Evolutionary conservation across 2,888 invertebrate genomes (phyloP).

Genomic region (Drosophila demipolita): DNA sequence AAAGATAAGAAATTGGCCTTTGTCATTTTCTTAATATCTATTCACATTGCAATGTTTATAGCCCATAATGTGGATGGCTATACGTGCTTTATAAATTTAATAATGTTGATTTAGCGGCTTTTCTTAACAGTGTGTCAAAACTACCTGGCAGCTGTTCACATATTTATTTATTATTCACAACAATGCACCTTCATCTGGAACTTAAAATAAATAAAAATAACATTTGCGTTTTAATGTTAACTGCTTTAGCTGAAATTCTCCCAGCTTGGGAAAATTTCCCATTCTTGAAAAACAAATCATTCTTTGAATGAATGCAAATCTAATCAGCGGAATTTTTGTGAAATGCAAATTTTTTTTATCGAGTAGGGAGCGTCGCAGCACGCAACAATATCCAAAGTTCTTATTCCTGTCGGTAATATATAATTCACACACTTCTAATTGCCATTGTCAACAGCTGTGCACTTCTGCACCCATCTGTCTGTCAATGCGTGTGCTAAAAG

Average conservation of each 20-base stretch:
- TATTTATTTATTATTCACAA: not conserved
- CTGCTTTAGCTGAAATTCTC: not conserved
- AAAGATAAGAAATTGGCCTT: conserved; percentile 44
- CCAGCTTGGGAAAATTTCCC: conserved; percentile 5
- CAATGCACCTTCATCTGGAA: no score
- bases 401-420: conserved; percentile 19
- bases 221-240: not conserved
- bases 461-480: conserved; percentile 24
- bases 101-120: conserved; percentile 1
- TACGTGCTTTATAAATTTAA: not conserved
- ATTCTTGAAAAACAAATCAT: conserved; percentile 9
- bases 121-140: not conserved
- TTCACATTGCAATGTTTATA: conserved; percentile 22
- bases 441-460: conserved; percentile 63
- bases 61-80: not conserved
- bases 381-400: conserved; percentile 33
- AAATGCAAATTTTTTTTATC: conserved; percentile 9
- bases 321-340: conserved; percentile 21
- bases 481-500: conserved; percentile 44
- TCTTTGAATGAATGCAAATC: conserved; percentile 47
- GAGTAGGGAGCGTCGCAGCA: conserved; percentile 1
- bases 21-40: conserved; percentile 42
- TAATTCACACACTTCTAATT: conserved; percentile 64
- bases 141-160: not conserved
- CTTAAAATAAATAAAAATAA: not conserved